phyloP scores from a whole-genome alignment of 2,113 vertebrate genomes.

The rat (Rattus norvegicus) region GRCr8 NC_086021.1:158543501-158544000 shows the following conservation, averaged over 20 bases:
- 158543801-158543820: conserved; percentile 43
- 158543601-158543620: neutral
- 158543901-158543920: neutral
- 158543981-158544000: neutral
- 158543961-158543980: neutral
- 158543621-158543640: neutral
- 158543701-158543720: neutral
- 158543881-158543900: neutral
- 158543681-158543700: neutral
- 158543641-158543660: neutral
- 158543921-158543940: neutral
- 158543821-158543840: conserved; percentile 5
- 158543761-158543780: neutral
- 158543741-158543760: conserved; percentile 10
- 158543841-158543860: conserved; percentile 36
- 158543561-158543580: neutral
- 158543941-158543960: neutral
- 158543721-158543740: neutral
- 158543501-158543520: neutral
- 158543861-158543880: neutral
- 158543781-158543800: neutral
- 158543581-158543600: conserved; percentile 11
- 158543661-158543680: conserved; percentile 56
- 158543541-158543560: neutral
- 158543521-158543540: neutral